These are phyloP conservation scores for Callithrix jacchus DNA, from an alignment of 2,113 vertebrate species.

Conservation along the genomic window DNA sequence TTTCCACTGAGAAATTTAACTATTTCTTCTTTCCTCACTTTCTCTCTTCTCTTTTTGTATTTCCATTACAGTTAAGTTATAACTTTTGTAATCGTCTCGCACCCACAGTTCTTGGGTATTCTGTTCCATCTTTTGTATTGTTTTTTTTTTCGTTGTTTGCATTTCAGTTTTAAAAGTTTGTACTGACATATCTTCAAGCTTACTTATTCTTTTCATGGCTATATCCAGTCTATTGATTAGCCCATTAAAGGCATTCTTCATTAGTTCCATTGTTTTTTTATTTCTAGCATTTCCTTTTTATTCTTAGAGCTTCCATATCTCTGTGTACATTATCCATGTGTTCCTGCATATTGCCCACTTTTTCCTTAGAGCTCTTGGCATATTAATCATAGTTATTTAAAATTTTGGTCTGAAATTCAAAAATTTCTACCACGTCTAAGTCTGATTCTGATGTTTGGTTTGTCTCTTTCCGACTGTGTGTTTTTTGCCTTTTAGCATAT, in stretches of 20 bases:
- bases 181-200: neutral
- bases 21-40: neutral
- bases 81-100: neutral
- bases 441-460: neutral
- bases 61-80: neutral
- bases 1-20: no score
- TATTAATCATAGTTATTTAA: conserved; percentile 25
- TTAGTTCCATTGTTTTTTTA: neutral
- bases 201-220: neutral
- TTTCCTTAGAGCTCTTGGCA: neutral
- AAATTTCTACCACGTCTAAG: neutral
- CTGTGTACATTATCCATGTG: neutral
- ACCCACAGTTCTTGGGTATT: neutral
- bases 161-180: conserved; percentile 9
- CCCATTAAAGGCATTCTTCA: neutral
- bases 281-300: neutral
- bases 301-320: neutral
- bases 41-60: neutral
- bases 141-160: neutral
- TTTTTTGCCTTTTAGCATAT: neutral
- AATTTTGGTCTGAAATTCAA: neutral
- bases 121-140: neutral
- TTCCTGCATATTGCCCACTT: neutral
- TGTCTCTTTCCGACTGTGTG: neutral
- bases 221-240: neutral